Evolutionary conservation across 2,113 vertebrate genomes (phyloP).

Genomic region (Xyliphius kryptos): DNA sequence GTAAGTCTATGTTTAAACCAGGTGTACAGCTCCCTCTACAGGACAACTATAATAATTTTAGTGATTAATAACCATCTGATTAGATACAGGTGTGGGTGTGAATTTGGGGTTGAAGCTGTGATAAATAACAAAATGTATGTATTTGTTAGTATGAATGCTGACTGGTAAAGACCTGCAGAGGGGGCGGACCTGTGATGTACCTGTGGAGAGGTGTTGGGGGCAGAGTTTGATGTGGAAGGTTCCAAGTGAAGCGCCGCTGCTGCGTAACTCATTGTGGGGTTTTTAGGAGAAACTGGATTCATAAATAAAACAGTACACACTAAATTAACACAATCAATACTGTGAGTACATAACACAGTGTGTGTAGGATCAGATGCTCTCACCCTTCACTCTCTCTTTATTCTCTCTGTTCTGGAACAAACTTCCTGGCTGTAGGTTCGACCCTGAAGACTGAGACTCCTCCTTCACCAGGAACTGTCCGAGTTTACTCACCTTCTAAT

Average conservation of each 20-base stretch:
- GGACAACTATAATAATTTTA: no score
- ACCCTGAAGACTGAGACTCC: conserved; percentile 57
- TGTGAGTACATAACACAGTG: no score
- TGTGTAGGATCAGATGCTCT: conserved; percentile 3
- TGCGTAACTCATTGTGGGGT: conserved; percentile 73
- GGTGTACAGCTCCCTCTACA: no score
- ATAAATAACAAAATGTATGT: no score
- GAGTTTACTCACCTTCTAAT: conserved; percentile 82
- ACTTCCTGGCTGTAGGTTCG: conserved; percentile 71
- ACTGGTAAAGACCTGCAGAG: no score
- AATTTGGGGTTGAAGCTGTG: no score
- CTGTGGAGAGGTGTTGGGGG: conserved; percentile 54
- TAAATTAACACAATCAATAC: no score
- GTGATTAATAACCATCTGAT: no score
- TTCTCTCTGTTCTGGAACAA: conserved; percentile 75
- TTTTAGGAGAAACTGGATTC: conserved; percentile 56
- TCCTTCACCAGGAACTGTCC: conserved; percentile 85
- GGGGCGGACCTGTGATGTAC: no score
- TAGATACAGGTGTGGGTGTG: no score
- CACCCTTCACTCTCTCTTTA: conserved; percentile 68
- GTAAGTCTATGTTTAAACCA: no score
- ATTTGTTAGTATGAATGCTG: no score
- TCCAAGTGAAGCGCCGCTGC: conserved; percentile 68
- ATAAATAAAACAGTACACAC: conserved; percentile 14
- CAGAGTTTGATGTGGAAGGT: conserved; percentile 38